These are phyloP conservation scores for Pseudomyrmex dendroicus DNA, from an alignment of 1,140 invertebrate species.

Conservation along the genomic window DNA sequence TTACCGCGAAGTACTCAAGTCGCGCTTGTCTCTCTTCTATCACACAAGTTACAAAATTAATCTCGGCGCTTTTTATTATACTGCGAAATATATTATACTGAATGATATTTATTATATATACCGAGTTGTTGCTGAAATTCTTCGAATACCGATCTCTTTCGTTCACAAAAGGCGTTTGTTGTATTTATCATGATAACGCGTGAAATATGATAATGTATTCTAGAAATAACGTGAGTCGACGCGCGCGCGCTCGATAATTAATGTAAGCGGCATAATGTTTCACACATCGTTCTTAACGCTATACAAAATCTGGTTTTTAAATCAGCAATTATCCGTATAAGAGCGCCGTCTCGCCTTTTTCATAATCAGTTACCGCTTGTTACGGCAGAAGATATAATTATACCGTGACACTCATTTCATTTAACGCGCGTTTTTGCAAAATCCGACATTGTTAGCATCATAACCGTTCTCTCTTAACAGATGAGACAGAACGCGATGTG, in stretches of 20 bases:
- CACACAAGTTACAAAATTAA: neutral
- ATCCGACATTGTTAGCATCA: constrained; percentile 7
- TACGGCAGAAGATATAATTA: constrained; percentile 37
- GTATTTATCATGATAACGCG: neutral
- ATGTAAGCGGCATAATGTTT: constrained; percentile 5
- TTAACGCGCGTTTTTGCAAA: constrained; percentile 32
- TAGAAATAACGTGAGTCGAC: constrained; percentile 8
- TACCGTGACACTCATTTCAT: constrained; percentile 12
- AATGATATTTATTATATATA: no score
- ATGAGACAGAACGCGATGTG: neutral
- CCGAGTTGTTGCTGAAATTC: neutral
- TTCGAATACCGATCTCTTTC: neutral
- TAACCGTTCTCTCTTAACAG: neutral
- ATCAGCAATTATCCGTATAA: constrained; percentile 31
- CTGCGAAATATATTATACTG: no score
- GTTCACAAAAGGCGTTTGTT: neutral
- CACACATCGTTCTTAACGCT: constrained; percentile 14
- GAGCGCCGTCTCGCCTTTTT: neutral
- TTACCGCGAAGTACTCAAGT: neutral
- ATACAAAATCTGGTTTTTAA: constrained; percentile 39
- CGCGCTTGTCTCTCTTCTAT: neutral
- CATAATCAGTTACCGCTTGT: constrained; percentile 31
- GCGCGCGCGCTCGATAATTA: neutral
- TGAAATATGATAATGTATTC: neutral
- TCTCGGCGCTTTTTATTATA: no score